Evolutionary conservation across 2,888 invertebrate species (phyloP).

Genomic region (Chromoteleia sp.): DNA sequence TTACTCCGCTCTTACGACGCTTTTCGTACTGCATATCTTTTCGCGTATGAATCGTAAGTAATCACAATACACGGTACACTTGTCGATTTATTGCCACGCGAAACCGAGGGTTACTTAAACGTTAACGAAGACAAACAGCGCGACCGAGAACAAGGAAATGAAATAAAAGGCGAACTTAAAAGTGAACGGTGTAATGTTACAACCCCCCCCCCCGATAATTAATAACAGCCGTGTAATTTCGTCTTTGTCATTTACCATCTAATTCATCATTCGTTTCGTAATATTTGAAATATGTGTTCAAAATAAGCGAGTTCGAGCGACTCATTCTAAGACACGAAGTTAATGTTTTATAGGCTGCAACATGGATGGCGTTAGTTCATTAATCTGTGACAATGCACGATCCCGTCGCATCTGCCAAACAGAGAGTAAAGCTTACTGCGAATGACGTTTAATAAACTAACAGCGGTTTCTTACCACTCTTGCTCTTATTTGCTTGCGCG

Average conservation of each 20-base stretch:
- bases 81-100: slow-evolving; percentile 14
- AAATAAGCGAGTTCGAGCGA: slow-evolving; percentile 28
- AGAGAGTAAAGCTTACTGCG: slow-evolving; percentile 78
- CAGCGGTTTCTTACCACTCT: slow-evolving; percentile 75
- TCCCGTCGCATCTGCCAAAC: slow-evolving; percentile 76
- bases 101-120: slow-evolving; percentile 12
- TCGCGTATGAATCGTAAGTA: slow-evolving; percentile 36
- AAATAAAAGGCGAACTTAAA: background rate
- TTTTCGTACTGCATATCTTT: slow-evolving; percentile 38
- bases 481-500: slow-evolving; percentile 73
- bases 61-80: slow-evolving; percentile 15
- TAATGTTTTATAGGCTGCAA: slow-evolving; percentile 62
- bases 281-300: slow-evolving; percentile 56
- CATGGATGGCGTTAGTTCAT: slow-evolving; percentile 74
- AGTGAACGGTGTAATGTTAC: background rate
- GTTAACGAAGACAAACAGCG: slow-evolving; percentile 11
- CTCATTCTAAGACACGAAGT: slow-evolving; percentile 34
- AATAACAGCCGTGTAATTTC: slow-evolving; percentile 18
- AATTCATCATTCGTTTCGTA: slow-evolving; percentile 25
- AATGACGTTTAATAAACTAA: slow-evolving; percentile 81
- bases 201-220: background rate
- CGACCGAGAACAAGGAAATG: no score
- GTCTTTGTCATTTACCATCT: slow-evolving; percentile 28
- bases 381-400: slow-evolving; percentile 76
- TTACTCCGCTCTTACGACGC: slow-evolving; percentile 25